phyloP scores from a whole-genome alignment of 2,797 vertebrate species.

The Hippopotamyrus pictus region DNA sequence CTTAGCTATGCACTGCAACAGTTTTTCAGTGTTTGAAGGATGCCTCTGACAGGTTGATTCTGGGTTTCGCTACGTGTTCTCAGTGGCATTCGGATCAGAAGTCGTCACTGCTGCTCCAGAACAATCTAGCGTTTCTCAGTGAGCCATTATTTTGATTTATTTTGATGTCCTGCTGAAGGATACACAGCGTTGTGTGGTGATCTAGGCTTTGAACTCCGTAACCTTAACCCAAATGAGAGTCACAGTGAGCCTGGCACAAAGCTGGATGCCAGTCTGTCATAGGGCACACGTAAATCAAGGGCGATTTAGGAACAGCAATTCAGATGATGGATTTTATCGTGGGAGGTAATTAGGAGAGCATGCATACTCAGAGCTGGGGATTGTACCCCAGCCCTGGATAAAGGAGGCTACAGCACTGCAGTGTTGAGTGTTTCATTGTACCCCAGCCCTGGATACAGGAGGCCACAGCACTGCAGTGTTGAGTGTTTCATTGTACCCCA shows the following conservation, averaged over 20 bases:
- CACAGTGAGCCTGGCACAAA: background rate
- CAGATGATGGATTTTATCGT: background rate
- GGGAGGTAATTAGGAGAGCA: background rate
- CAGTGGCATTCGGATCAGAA: background rate
- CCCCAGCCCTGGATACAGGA: background rate
- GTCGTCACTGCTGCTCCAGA: background rate
- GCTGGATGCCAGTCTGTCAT: background rate
- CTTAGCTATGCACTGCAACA: background rate
- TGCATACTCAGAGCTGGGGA: background rate
- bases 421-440: background rate
- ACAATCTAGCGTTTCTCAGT: background rate
- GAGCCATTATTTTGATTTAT: background rate
- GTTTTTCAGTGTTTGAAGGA: background rate
- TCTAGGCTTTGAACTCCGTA: background rate
- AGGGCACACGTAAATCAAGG: background rate
- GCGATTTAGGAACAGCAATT: background rate
- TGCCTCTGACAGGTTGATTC: background rate
- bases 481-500: background rate
- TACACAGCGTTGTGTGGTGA: background rate
- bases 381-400: background rate
- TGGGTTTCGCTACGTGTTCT: background rate
- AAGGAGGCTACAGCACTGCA: background rate
- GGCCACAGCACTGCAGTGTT: background rate
- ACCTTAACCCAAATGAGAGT: background rate
- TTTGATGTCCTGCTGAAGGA: background rate